phyloP scores from a whole-genome alignment of 2,113 vertebrate species.

The Xenopus laevis region DNA sequence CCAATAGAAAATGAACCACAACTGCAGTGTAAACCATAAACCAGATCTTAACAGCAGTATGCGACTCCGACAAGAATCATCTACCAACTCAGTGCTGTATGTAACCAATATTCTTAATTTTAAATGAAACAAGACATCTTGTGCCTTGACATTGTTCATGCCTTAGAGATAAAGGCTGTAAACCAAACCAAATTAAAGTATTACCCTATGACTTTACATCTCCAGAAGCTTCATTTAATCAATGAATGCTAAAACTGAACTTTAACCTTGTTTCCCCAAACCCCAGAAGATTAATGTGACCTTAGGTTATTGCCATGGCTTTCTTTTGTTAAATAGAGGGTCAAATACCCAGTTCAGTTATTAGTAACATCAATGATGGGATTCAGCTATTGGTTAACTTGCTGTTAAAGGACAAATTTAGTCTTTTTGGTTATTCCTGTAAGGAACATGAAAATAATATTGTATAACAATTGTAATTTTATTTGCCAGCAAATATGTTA shows the following conservation, averaged over 20 bases:
- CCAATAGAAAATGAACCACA: no score
- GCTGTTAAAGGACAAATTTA: not conserved
- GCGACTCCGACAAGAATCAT: no score
- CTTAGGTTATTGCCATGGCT: not conserved
- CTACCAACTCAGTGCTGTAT: no score
- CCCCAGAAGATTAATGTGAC: slow-evolving; percentile 6
- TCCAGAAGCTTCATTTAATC: slow-evolving; percentile 27
- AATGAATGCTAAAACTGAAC: slow-evolving; percentile 25
- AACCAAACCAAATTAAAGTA: slow-evolving; percentile 8
- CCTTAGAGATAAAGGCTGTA: slow-evolving; percentile 1
- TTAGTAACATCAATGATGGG: slow-evolving; percentile 9
- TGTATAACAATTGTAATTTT: no score
- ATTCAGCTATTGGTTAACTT: not conserved
- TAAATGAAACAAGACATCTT: no score
- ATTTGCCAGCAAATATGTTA: no score
- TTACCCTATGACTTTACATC: slow-evolving; percentile 8
- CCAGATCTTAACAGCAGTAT: no score
- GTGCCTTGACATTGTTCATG: not conserved
- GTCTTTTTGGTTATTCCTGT: not conserved
- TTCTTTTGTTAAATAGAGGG: not conserved
- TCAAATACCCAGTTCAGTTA: not conserved
- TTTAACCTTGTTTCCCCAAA: slow-evolving; percentile 6
- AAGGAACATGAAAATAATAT: slow-evolving; percentile 4
- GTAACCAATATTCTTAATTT: no score
- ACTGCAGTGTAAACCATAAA: no score